phyloP scores from a whole-genome alignment of 2,888 invertebrate genomes.

The Drosophila helvetica region DNA sequence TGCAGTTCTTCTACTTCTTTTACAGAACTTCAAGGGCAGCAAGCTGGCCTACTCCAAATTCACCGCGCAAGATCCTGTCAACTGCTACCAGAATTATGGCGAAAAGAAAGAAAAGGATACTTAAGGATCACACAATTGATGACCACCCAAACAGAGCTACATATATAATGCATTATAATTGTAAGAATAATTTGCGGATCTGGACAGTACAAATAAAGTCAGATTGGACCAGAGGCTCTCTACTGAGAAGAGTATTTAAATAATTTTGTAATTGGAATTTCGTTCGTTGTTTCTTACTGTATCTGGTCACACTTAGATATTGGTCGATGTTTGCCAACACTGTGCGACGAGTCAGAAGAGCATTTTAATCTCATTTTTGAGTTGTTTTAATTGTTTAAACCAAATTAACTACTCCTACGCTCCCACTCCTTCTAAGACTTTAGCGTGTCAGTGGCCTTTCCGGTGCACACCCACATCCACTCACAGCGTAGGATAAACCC shows the following conservation, averaged over 20 bases:
- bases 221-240: too few relatives aligned
- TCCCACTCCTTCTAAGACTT: neutral
- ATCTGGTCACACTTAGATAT: constrained; percentile 34
- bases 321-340: constrained; percentile 8
- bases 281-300: constrained; percentile 2
- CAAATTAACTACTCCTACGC: neutral
- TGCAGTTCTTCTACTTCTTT: neutral
- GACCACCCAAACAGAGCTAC: neutral
- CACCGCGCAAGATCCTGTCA: constrained; percentile 78
- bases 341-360: constrained; percentile 7
- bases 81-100: constrained; percentile 80
- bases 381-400: constrained; percentile 38
- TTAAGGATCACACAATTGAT: constrained; percentile 2
- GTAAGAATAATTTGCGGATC: neutral
- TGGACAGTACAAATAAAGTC: neutral
- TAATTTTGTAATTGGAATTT: neutral
- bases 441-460: constrained; percentile 7
- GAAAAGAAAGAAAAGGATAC: constrained; percentile 47
- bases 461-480: constrained; percentile 27
- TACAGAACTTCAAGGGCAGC: constrained; percentile 79
- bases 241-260: neutral
- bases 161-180: constrained; percentile 8
- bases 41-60: constrained; percentile 62
- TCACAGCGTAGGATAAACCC: neutral
- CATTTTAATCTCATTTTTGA: constrained; percentile 20